A percentile compares a stretch with the other conserved stretches of the same genome.
Evolutionary conservation across 2,113 vertebrate species (phyloP).

Genomic region (Malurus cyaneus): DNA sequence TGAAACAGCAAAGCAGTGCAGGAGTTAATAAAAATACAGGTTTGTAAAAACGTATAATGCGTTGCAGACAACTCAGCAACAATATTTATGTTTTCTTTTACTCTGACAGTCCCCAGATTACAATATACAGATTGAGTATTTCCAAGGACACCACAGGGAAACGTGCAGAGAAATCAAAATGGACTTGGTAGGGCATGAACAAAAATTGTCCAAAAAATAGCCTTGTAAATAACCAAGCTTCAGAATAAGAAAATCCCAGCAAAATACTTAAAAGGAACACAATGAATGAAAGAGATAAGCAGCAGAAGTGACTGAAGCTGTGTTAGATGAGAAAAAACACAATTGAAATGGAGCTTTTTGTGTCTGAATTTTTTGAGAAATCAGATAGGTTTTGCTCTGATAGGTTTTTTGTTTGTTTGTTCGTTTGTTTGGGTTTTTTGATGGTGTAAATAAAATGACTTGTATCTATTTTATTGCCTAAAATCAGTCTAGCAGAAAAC

Average conservation of each 20-base stretch:
- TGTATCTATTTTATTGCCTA: background rate
- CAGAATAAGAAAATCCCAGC: background rate
- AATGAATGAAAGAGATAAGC: background rate
- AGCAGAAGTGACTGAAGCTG: background rate
- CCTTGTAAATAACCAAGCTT: background rate
- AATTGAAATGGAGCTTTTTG: background rate
- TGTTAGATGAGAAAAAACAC: background rate
- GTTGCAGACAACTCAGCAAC: background rate
- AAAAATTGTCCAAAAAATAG: background rate
- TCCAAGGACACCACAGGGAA: background rate
- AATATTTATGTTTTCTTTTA: constrained; percentile 13
- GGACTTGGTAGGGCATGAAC: background rate
- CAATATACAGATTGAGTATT: background rate
- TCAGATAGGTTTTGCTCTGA: background rate
- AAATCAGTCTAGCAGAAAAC: background rate
- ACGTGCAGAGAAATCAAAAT: background rate
- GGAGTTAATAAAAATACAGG: constrained; percentile 30
- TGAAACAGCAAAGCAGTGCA: background rate
- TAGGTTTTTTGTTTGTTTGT: background rate
- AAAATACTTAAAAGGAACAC: background rate
- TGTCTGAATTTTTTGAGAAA: background rate
- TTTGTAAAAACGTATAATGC: background rate
- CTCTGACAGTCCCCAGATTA: background rate
- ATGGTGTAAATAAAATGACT: background rate
- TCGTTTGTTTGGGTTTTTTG: background rate